Base-by-base conservation (phyloP, 2,113 vertebrate species). In the Ornithorhynchus anatinus region DNA sequence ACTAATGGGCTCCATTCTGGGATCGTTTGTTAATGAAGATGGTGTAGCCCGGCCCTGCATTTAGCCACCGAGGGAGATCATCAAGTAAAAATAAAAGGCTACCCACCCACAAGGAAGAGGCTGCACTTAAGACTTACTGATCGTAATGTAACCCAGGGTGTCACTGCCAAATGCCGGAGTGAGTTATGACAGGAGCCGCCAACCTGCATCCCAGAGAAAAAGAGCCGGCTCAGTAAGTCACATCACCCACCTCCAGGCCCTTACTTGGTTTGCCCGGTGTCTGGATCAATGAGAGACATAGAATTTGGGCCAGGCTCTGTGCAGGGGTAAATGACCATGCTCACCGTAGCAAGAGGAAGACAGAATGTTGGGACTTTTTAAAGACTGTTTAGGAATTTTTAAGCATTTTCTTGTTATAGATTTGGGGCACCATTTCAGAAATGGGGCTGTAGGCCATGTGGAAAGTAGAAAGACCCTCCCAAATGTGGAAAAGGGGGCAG, bases 111-210 rank as follows among this genome's bases (percentile, higher is more conserved):
- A 45, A 54, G 50, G 38, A 10, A 23, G 75, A 59, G 20, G 58
- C 32, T 33, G 29, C 25, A 50, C 42, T 83, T 35, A 61, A 75
- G 60, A 59, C 63, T 77, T 17, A 64, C 54, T 75, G 39, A 35
- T 14, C 42, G 45, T 75, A 73, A 7, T 78, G 59, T 33, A 69
- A 6, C 54, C 81, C 36, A 15, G 39, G 62, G 48, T 25, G 45
- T 33, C 0, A 0, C 67, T 86, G 87, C 74, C 83, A 86, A 75
- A 86, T 86, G 67, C 77, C 69, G 11, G 29, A 0, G 8, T 1
- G 0, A 60, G 78, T 71, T 48, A 69, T 89, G 80, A 84, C 48
- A 72, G 47, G 25, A 10, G 25, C 47, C 25, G 8, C 4, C 47
- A 19, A 27, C 25, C 25, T 50, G 47, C 16, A 50, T 50, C 47